A percentile compares a stretch with the other conserved stretches of the same genome.
Evolutionary conservation across 1,140 invertebrate species (phyloP).

Genomic region (Charaxes varanes): DNA sequence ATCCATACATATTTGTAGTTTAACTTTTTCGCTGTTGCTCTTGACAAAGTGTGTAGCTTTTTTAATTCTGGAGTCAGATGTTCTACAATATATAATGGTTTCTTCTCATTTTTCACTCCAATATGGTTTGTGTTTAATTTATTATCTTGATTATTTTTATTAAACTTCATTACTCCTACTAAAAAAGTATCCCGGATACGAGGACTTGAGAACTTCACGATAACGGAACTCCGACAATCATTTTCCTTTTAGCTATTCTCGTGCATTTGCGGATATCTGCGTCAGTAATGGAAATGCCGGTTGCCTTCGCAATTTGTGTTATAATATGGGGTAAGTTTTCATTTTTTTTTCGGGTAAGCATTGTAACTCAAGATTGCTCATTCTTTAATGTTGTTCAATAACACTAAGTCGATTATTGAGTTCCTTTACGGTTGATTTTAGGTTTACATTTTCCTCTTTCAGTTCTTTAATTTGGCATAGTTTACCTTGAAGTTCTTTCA

Average conservation of each 20-base stretch:
- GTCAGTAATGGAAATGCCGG: conserved; percentile 11
- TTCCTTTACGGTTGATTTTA: too few relatives aligned
- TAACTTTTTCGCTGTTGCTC: conserved; percentile 20
- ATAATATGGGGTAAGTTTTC: conserved; percentile 15
- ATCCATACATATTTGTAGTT: conserved; percentile 30
- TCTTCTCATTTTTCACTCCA: conserved; percentile 13
- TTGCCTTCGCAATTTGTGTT: conserved; percentile 5
- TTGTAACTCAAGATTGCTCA: conserved; percentile 19
- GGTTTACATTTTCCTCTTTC: too few relatives aligned
- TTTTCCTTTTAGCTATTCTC: conserved; percentile 5
- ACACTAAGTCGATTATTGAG: too few relatives aligned
- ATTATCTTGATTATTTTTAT: conserved; percentile 7
- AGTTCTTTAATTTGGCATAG: too few relatives aligned
- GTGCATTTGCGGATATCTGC: conserved; percentile 12
- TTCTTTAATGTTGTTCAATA: too few relatives aligned
- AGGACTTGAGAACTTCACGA: conserved; percentile 13
- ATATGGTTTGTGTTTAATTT: conserved; percentile 12
- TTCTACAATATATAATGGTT: conserved; percentile 26
- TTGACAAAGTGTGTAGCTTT: conserved; percentile 19
- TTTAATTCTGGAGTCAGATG: conserved; percentile 26
- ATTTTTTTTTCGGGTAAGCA: conserved; percentile 16
- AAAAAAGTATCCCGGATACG: conserved; percentile 11
- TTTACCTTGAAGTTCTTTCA: too few relatives aligned
- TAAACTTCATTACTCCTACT: conserved; percentile 8
- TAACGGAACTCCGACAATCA: conserved; percentile 7